Evolutionary conservation across 2,888 invertebrate species (phyloP), one percentile per base, ranked within the genome.

Genomic region (Tiliacea aurago): DNA sequence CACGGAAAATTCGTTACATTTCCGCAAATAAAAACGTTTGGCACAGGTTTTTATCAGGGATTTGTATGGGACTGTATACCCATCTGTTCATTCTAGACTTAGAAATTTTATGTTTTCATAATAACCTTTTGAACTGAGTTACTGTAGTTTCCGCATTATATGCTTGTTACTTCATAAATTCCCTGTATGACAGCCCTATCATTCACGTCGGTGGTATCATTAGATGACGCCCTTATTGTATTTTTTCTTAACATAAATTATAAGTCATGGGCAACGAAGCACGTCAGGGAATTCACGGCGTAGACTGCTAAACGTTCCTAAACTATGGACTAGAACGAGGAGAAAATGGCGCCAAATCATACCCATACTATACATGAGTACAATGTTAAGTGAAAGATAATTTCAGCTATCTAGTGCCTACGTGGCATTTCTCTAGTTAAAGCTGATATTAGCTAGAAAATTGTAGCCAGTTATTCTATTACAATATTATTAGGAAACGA

Each of bases 141-240:
- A 37, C 13, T 33, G 2, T 33, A 20, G 28, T 41, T 28, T 63
- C 13, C 13, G 15, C 10, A n/a, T 58, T 1, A 45, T 6, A n/a
- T 4, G 6, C 4, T 13, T 55, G 5, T 7, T 15, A 5, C 13
- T 51, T 58, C 6, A 53, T 28, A 49, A 64, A 18, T 62, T 61
- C 45, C 43, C 28, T 15, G 20, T 55, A 66, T 66, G 85, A 51
- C 90, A 90, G 53, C 90, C 91, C 91, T 91, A 87, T 71, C 53
- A 43, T 76, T 79, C 43, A 84, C 86, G 85, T 91, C 87, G 94
- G 94, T 94, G 94, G 94, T 94, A 94, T 94, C 92, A 94, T 94
- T 94, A 93, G 90, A 91, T 87, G 88, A 91, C 91, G 91, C 91
- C 90, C 90, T 90, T 90, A 83, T 84, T 79, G 73, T 77, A 65